Percentiles rank a stretch among this genome's conserved stretches.
Conservation (phyloP, 2,113 vertebrate species). For the Anas platyrhynchos region DNA sequence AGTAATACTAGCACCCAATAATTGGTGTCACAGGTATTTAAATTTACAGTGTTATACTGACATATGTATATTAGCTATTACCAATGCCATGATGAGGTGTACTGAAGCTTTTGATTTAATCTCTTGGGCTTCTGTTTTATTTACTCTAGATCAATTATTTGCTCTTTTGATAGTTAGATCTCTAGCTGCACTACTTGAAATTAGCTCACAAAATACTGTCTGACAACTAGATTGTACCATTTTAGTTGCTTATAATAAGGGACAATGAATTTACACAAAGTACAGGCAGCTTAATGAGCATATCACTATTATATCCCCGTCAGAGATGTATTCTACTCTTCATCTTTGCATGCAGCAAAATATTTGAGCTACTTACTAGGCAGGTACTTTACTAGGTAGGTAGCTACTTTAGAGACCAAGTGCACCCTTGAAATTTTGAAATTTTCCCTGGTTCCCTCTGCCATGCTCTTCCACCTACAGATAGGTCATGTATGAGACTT, state of each 20-base stretch:
- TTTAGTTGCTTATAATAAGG: background rate
- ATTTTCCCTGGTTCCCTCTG: background rate
- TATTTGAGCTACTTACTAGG: background rate
- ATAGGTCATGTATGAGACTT: background rate
- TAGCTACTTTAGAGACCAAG: background rate
- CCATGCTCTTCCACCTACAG: background rate
- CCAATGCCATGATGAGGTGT: background rate
- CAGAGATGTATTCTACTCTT: background rate
- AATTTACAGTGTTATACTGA: background rate
- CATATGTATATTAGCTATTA: background rate
- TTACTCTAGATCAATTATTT: conserved; percentile 10
- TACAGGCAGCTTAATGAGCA: background rate
- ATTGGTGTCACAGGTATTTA: background rate
- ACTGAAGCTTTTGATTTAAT: conserved; percentile 16
- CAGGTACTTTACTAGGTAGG: background rate
- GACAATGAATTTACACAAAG: background rate
- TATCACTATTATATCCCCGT: background rate
- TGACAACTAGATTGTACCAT: background rate
- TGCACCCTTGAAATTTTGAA: background rate
- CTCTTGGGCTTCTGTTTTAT: conserved; percentile 14
- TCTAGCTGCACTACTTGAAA: background rate
- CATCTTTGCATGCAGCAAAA: background rate
- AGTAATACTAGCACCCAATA: background rate
- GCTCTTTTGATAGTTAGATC: background rate
- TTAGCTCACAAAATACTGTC: background rate